phyloP scores from a whole-genome alignment of 2,888 invertebrate genomes.

The Chrysina gloriosa region DNA sequence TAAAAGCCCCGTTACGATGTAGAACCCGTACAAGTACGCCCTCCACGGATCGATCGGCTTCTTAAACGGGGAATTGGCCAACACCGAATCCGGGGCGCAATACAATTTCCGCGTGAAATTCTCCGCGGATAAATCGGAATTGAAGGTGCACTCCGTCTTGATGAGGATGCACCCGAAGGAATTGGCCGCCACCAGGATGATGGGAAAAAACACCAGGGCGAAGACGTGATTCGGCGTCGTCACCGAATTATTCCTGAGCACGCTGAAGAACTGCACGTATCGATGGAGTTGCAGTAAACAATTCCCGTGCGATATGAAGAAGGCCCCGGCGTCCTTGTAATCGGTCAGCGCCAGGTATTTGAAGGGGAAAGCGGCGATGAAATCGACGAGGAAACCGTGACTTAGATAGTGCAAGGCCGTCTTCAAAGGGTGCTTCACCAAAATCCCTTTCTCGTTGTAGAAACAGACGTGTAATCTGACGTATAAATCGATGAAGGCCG shows the following conservation, averaged over 20 bases:
- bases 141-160: constrained; percentile 37
- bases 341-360: constrained; percentile 21
- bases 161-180: constrained; percentile 24
- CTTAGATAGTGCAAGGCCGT: constrained; percentile 46
- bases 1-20: constrained; percentile 10
- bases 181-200: constrained; percentile 29
- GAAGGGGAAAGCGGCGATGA: constrained; percentile 43
- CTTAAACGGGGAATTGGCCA: constrained; percentile 7
- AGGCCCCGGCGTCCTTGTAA: constrained; percentile 1
- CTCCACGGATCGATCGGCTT: constrained; percentile 29
- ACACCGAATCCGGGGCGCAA: constrained; percentile 21
- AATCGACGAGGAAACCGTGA: constrained; percentile 44
- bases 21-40: constrained; percentile 32
- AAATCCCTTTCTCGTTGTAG: constrained; percentile 45
- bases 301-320: constrained; percentile 19
- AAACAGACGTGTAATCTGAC: constrained; percentile 48
- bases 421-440: constrained; percentile 48
- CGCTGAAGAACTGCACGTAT: constrained; percentile 40
- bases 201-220: constrained; percentile 24
- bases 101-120: background rate
- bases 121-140: background rate
- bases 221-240: background rate
- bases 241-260: background rate
- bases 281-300: constrained; percentile 45
- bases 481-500: constrained; percentile 47